phyloP scores from a whole-genome alignment of 1,140 invertebrate species.

The Drosophila malerkotliana region DNA sequence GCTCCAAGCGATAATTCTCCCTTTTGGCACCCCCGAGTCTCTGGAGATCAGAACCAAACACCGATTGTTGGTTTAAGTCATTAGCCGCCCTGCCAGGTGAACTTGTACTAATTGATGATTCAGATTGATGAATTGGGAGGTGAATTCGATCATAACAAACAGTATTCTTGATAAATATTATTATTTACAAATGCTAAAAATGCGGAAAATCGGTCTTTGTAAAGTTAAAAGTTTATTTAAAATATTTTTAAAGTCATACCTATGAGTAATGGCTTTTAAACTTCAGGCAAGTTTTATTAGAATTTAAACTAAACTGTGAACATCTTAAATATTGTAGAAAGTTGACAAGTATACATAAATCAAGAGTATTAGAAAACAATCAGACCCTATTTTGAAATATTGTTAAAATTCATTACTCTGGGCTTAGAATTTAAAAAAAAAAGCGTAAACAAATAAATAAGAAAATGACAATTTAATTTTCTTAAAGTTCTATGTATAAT shows the following conservation, averaged over 20 bases:
- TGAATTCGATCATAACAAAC: conserved; percentile 9
- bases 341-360: neutral
- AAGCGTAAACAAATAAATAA: neutral
- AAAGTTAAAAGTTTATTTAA: neutral
- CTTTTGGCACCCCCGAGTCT: conserved; percentile 41
- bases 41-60: neutral
- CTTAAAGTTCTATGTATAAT: no score
- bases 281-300: neutral
- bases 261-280: no score
- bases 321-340: neutral
- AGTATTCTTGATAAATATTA: neutral
- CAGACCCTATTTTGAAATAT: neutral
- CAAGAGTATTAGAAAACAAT: neutral
- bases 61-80: conserved; percentile 46
- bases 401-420: neutral
- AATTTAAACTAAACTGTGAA: neutral
- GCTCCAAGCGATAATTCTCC: conserved; percentile 51
- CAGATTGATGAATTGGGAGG: conserved; percentile 8
- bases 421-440: neutral
- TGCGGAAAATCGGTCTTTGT: neutral
- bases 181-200: neutral
- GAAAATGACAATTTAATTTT: no score
- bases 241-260: neutral
- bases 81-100: conserved; percentile 16
- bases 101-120: conserved; percentile 50